Evolutionary conservation across 2,113 vertebrate species (phyloP).

Genomic region (Microcebus jonahi): DNA sequence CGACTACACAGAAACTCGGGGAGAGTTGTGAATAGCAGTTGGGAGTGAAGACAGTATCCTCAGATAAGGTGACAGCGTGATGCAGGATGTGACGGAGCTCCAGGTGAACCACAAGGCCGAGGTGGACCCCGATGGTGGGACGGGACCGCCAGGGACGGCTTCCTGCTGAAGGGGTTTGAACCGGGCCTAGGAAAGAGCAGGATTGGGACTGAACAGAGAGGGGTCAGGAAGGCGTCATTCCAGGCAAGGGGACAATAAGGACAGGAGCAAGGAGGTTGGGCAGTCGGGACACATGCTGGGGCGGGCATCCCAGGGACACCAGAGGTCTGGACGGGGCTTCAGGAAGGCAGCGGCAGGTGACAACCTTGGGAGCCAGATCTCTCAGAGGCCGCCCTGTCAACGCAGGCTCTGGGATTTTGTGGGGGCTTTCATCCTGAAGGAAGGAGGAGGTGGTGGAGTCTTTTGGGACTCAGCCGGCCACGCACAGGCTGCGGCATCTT

Average conservation of each 20-base stretch:
- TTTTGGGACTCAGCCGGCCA: rapidly evolving
- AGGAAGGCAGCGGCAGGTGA: background rate
- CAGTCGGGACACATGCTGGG: rapidly evolving
- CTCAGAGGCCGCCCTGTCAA: background rate
- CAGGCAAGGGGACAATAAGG: background rate
- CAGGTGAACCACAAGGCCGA: rapidly evolving
- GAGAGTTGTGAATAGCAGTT: background rate
- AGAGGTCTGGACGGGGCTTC: background rate
- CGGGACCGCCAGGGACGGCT: background rate
- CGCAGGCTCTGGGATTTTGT: rapidly evolving
- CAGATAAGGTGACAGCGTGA: rapidly evolving
- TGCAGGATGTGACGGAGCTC: rapidly evolving
- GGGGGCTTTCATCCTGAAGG: rapidly evolving
- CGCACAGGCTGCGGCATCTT: rapidly evolving
- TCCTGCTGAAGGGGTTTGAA: background rate
- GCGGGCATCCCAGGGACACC: background rate
- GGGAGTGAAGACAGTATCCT: background rate
- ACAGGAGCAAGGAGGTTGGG: rapidly evolving
- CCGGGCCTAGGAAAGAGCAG: background rate
- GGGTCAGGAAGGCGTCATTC: background rate
- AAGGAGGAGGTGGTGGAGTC: no score
- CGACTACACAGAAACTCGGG: background rate
- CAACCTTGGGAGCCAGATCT: background rate
- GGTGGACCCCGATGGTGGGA: background rate
- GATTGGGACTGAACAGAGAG: background rate